These are phyloP conservation scores for Oreotragus oreotragus DNA, from an alignment of 2,113 vertebrate genomes.

Conservation along the genomic window DNA sequence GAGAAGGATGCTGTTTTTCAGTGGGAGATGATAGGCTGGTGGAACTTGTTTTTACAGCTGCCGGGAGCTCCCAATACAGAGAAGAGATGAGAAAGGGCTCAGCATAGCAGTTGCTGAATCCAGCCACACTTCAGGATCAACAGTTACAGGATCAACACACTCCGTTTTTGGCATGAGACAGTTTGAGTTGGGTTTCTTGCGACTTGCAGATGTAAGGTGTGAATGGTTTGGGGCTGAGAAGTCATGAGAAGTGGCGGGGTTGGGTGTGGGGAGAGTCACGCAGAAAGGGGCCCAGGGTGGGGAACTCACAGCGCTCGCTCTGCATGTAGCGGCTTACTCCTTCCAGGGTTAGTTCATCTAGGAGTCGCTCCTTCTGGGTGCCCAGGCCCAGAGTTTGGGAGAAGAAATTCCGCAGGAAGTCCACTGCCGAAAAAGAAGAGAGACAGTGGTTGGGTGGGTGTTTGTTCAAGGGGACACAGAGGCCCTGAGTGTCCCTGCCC, in stretches of 20 bases:
- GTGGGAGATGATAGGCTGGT: background rate
- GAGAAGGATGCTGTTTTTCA: background rate
- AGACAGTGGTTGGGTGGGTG: background rate
- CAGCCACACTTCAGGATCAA: background rate
- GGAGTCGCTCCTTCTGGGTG: constrained; percentile 82
- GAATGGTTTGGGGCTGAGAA: background rate
- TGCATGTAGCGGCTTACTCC: constrained; percentile 88
- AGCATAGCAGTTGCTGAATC: background rate
- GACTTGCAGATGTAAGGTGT: background rate
- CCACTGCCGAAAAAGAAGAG: constrained; percentile 82
- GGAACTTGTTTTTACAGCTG: background rate
- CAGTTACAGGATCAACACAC: background rate
- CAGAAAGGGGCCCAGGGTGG: background rate
- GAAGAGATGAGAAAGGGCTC: background rate
- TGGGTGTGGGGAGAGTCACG: background rate
- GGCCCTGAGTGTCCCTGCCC: background rate
- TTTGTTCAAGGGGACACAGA: background rate
- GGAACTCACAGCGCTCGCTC: constrained; percentile 87
- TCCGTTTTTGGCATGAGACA: background rate
- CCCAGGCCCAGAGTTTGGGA: constrained; percentile 87
- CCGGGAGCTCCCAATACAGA: background rate
- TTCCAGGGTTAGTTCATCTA: constrained; percentile 89
- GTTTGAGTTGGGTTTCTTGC: background rate
- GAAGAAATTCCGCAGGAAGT: constrained; percentile 90
- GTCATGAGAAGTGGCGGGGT: background rate